phyloP scores from a whole-genome alignment of 2,113 vertebrate genomes.

The human region DNA sequence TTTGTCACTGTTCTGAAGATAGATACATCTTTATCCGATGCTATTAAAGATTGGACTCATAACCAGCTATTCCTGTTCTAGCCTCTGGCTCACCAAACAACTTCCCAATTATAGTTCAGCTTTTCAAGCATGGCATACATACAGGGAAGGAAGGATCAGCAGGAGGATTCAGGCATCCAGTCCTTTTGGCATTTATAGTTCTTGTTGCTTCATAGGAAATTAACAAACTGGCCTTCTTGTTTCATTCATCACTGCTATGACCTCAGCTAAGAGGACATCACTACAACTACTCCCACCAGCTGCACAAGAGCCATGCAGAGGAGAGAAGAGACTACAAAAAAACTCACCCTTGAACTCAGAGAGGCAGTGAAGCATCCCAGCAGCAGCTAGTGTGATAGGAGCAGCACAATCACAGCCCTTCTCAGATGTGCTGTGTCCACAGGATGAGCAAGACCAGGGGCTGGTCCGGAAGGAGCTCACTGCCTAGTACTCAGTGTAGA shows the following conservation, averaged over 20 bases:
- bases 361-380: background rate
- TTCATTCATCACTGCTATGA: background rate
- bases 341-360: background rate
- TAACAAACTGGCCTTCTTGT: background rate
- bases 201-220: background rate
- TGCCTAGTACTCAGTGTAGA: background rate
- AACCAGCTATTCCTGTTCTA: constrained; percentile 5
- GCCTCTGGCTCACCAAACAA: background rate
- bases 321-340: too few relatives aligned
- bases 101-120: background rate
- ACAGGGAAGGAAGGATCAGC: background rate
- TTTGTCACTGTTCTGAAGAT: background rate
- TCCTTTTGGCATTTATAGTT: background rate
- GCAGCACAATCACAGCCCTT: background rate
- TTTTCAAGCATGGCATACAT: background rate
- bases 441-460: background rate
- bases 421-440: background rate
- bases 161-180: background rate
- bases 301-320: background rate
- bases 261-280: background rate
- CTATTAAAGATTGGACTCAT: background rate
- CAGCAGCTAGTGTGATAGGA: background rate
- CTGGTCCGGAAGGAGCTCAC: background rate
- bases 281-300: too few relatives aligned
- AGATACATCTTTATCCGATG: background rate